These are phyloP conservation scores for Polypedilum vanderplanki DNA, from an alignment of 1,140 invertebrate genomes.

Conservation along the genomic window DNA sequence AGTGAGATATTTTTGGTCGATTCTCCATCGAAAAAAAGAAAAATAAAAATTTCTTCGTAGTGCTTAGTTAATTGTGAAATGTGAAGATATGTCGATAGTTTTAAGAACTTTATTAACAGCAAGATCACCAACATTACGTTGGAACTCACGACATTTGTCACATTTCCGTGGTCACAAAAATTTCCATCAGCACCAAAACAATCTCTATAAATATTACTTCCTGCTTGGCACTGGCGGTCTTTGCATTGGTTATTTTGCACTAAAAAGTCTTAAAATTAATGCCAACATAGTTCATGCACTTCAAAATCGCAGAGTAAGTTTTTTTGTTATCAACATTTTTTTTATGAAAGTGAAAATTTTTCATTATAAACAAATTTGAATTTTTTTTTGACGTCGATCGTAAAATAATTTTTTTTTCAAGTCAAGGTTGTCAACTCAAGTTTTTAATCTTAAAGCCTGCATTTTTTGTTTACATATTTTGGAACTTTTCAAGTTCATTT, in stretches of 20 bases:
- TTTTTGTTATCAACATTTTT: neutral
- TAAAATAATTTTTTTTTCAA: too few relatives aligned
- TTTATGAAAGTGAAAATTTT: neutral
- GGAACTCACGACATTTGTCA: neutral
- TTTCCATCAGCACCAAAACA: neutral
- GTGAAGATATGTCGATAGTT: neutral
- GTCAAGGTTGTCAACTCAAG: too few relatives aligned
- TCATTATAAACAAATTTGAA: neutral
- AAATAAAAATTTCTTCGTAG: too few relatives aligned
- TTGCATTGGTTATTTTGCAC: slow-evolving; percentile 2
- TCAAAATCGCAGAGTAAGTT: neutral
- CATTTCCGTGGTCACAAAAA: neutral
- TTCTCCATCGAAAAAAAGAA: too few relatives aligned
- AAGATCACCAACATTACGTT: neutral
- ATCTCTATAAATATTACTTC: neutral
- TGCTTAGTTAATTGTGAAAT: neutral
- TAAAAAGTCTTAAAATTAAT: neutral
- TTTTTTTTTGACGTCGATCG: too few relatives aligned
- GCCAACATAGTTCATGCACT: neutral
- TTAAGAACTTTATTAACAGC: neutral
- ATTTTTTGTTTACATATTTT: too few relatives aligned
- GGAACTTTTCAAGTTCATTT: too few relatives aligned
- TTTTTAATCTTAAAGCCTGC: too few relatives aligned
- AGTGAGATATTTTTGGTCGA: too few relatives aligned
- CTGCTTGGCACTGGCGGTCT: neutral